These are phyloP conservation scores for Ochotona princeps DNA, from an alignment of 2,113 vertebrate species.

Conservation along the genomic window DNA sequence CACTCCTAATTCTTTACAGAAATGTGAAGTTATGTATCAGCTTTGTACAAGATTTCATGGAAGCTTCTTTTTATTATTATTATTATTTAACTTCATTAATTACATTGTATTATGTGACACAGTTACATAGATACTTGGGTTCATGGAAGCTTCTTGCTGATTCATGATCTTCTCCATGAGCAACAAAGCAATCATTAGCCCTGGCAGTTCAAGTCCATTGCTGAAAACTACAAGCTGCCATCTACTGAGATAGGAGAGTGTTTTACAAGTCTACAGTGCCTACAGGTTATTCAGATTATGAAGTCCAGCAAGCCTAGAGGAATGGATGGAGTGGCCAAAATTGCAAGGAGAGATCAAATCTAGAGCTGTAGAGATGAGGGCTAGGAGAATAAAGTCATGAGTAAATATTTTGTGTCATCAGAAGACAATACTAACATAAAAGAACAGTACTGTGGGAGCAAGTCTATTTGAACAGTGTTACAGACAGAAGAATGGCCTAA, in stretches of 20 bases:
- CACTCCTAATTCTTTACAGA: not conserved
- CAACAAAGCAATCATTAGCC: not conserved
- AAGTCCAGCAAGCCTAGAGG: not conserved
- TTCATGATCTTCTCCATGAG: not conserved
- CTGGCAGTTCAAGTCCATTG: not conserved
- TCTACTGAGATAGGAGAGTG: not conserved
- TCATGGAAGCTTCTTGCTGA: constrained; percentile 8
- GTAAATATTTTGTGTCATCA: constrained; percentile 33
- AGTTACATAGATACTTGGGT: no score
- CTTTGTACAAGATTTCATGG: constrained; percentile 33
- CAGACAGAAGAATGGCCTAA: not conserved
- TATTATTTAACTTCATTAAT: no score
- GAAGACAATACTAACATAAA: constrained; percentile 19
- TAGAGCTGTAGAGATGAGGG: not conserved
- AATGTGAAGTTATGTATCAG: not conserved
- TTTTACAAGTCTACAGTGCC: not conserved
- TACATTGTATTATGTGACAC: no score
- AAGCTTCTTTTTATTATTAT: no score
- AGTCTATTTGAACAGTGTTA: not conserved
- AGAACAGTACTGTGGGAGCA: not conserved
- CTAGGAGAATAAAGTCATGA: not conserved
- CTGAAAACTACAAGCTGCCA: not conserved
- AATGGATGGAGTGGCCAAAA: not conserved
- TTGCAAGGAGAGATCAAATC: not conserved
- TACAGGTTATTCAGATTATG: not conserved